Evolutionary conservation across 2,797 vertebrate species (phyloP), one percentile per base, ranked within the genome.

Genomic region (Mallotus villosus): DNA sequence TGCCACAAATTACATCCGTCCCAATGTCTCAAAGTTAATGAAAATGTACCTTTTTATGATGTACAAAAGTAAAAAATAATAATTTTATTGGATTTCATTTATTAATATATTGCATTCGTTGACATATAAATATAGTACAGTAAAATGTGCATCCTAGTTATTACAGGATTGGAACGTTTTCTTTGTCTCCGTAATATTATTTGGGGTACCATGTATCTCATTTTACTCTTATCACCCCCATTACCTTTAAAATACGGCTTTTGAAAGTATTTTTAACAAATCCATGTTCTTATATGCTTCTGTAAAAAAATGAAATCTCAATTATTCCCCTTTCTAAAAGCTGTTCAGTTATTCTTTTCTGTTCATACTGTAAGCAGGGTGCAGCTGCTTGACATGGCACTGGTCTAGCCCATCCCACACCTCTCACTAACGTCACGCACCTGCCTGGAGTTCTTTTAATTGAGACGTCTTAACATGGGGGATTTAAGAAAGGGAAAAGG

Each of bases 21-120:
- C 25, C n/a, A 51, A 12, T 14, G 51, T 55, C 22, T 17, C 19
- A 21, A 51, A 63, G 24, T 70, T 53, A 19, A 41, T 59, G 5
- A 32, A 68, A 73, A 72, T 60, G 65, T 68, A 46, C 63, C 51
- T 29, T 63, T 34, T 34, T 72, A 65, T 73, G 55, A 63, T 86
- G 67, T 76, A 78, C 81, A 78, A 72, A 46, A 62, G 51, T 7
- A 62, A 24, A 75, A 59, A 59, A 73, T 9, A 62, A 62, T 74
- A 73, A 81, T 88, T 79, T 63, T 80, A 87, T 60, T 81, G n/a
- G 73, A 69, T 85, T 78, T 76, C 75, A 76, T 73, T 81, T 71
- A 67, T 75, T 82, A 79, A 76, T 78, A 83, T 82, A 76, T 81
- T 78, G 75, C 68, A 75, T 77, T 58, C 75, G 51, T 83, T 78